phyloP scores from a whole-genome alignment of 2,113 vertebrate genomes.

The Microtus ochrogaster region DNA sequence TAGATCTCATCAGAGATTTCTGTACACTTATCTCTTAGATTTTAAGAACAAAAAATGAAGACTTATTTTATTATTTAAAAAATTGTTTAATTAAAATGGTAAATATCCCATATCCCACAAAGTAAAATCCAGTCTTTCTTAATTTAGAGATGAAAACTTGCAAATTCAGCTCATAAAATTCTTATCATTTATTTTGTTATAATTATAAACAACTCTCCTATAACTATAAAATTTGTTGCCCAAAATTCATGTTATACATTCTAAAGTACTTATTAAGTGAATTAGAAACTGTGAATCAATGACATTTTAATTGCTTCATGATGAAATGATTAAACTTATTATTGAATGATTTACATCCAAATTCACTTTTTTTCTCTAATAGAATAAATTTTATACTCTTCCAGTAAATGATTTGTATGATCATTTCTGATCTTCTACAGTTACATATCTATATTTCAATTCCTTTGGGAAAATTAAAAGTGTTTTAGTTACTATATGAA shows the following conservation, averaged over 20 bases:
- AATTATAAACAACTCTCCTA: not conserved
- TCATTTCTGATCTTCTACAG: not conserved
- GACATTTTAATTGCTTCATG: constrained; percentile 32
- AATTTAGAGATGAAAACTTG: not conserved
- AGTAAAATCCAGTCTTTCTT: not conserved
- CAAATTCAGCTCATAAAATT: constrained; percentile 23
- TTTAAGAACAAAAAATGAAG: not conserved
- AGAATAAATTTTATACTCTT: constrained; percentile 26
- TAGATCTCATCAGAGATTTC: not conserved
- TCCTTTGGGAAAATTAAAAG: not conserved
- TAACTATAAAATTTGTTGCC: constrained; percentile 14
- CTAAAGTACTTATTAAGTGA: constrained; percentile 48
- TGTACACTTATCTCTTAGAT: not conserved
- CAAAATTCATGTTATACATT: constrained; percentile 8
- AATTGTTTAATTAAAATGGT: not conserved
- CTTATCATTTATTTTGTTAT: not conserved
- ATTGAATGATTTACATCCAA: constrained; percentile 38
- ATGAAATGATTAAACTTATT: constrained; percentile 29
- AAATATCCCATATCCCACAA: not conserved
- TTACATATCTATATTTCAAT: not conserved
- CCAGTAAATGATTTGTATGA: constrained; percentile 43
- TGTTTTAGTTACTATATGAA: constrained; percentile 23
- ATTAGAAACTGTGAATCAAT: constrained; percentile 47
- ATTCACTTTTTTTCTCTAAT: constrained; percentile 46
- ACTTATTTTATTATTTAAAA: not conserved